phyloP scores from a whole-genome alignment of 2,113 vertebrate genomes.

The Excalfactoria chinensis region DNA sequence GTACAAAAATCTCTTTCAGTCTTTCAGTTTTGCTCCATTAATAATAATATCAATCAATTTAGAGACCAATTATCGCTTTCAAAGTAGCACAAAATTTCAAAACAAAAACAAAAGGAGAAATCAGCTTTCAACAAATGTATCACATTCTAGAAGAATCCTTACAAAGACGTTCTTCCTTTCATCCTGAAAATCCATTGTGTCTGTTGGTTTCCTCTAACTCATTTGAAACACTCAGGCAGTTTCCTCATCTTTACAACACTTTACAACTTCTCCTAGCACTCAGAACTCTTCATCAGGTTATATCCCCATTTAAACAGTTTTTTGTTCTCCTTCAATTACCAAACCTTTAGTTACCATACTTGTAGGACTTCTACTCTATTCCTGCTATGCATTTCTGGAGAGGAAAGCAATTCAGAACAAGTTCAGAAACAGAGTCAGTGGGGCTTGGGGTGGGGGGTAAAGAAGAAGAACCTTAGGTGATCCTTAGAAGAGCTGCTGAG shows the following conservation, averaged over 20 bases:
- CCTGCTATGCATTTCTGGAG: background rate
- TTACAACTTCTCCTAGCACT: background rate
- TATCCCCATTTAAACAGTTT: background rate
- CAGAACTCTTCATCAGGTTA: background rate
- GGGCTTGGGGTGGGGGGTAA: accelerated
- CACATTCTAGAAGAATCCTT: background rate
- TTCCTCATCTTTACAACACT: background rate
- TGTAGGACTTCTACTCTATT: background rate
- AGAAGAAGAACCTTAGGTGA: too few species aligned
- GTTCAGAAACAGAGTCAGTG: background rate
- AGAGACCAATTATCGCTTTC: background rate
- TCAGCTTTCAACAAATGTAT: background rate
- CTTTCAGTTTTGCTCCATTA: background rate
- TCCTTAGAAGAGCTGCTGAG: background rate
- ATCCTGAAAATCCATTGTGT: background rate
- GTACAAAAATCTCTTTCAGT: background rate
- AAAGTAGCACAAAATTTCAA: background rate
- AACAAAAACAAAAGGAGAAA: background rate
- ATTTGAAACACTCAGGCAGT: background rate
- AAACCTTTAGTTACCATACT: background rate
- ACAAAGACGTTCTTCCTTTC: background rate
- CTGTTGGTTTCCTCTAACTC: background rate
- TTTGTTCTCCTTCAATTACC: background rate
- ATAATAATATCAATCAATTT: background rate
- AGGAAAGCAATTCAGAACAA: background rate